Base-by-base conservation (phyloP, 2,888 invertebrate genomes). In the Chymomyza caudatula region DNA sequence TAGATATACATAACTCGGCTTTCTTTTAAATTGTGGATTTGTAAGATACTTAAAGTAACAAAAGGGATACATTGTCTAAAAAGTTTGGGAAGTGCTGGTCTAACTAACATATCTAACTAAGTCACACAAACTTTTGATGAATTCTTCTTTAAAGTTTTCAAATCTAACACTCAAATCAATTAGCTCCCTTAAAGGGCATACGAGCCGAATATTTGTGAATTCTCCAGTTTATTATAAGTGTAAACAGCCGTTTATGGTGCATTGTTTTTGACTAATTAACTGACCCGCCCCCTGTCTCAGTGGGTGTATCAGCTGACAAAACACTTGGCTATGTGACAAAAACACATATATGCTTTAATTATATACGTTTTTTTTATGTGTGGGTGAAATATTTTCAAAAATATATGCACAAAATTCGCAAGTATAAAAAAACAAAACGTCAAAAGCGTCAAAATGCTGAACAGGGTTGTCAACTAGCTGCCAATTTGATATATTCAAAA, bases 321-420 rank as follows among this genome's bases (percentile, higher is more conserved):
- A 37, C 3, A 37, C 29, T 37, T 37, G 29, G 29, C 29, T 37
- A 11, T 37, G 29, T 37, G 29, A 37, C 29, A 37, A 37, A 37
- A 37, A 37, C 29, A 37, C 11, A 60, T 64, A 60, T 64, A 53
- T 53, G 44, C 17, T 66, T 22, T 65, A 19, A 0, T 15, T 52
- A n/a, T 44, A 22, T 56, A 19, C 65, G 42, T 52, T 55, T 64
- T 51, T 62, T 65, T 22, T 49, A 60, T 47, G 63, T 47, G 75
- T 83, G 83, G 84, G 79, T 42, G 69, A 47, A 52, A 60, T 25
- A 65, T 59, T 59, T 67, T n/a, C 52, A 60, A 19, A 65, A 53
- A 58, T 1, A 29, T 29, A 29, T 65, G 60, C 62, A 20, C 49
- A 25, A 57, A 60, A 65, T 49, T 60, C 52, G 37, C 17, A 22